Evolutionary conservation across 2,888 invertebrate species (phyloP).

Genomic region (Podabrus alpinus): DNA sequence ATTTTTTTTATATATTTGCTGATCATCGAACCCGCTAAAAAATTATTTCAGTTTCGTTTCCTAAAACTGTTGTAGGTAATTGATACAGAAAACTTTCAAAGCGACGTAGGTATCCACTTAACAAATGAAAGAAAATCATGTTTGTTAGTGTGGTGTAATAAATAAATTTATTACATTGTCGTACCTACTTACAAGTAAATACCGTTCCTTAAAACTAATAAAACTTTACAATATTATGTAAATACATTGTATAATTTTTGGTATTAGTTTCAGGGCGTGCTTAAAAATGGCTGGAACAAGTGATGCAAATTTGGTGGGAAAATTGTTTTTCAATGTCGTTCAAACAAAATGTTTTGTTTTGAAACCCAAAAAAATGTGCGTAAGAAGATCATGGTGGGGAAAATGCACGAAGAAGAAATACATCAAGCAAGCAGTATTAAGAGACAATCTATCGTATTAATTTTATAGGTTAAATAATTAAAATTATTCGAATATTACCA

Average conservation of each 20-base stretch:
- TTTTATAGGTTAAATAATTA: slow-evolving; percentile 23
- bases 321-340: slow-evolving; percentile 93
- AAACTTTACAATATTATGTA: not conserved
- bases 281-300: slow-evolving; percentile 85
- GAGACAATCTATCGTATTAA: slow-evolving; percentile 73
- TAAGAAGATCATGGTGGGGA: slow-evolving; percentile 80
- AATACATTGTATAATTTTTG: slow-evolving; percentile 9
- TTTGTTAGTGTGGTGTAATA: not conserved
- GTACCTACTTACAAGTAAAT: not conserved
- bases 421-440: slow-evolving; percentile 73
- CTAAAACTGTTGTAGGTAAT: too few species aligned
- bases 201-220: not conserved
- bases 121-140: not conserved
- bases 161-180: not conserved
- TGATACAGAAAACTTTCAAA: not conserved
- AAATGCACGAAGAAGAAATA: slow-evolving; percentile 71
- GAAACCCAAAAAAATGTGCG: slow-evolving; percentile 77
- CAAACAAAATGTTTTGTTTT: slow-evolving; percentile 91
- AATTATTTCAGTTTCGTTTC: too few species aligned
- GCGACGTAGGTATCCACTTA: too few species aligned
- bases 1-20: too few species aligned
- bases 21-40: too few species aligned
- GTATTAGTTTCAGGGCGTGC: slow-evolving; percentile 87
- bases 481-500: not conserved
- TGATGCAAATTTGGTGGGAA: slow-evolving; percentile 88